phyloP scores from a whole-genome alignment of 2,113 vertebrate genomes.

The Leucoraja erinaceus region DNA sequence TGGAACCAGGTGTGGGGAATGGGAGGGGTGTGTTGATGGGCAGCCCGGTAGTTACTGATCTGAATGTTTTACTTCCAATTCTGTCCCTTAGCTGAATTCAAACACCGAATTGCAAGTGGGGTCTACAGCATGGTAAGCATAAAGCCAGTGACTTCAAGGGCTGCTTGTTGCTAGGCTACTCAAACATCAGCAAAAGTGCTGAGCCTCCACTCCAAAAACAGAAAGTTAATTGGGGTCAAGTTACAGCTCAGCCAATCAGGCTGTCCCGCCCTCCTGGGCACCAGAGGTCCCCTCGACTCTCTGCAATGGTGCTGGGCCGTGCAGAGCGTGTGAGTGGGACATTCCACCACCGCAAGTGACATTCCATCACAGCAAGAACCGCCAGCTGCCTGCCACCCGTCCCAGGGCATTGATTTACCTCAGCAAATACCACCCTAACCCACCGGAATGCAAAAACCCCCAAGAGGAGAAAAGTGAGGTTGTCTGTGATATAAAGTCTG shows the following conservation, averaged over 20 bases:
- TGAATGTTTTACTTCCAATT: not conserved
- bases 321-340: not conserved
- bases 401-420: not conserved
- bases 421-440: too few relatives aligned
- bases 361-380: too few relatives aligned
- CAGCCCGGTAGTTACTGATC: not conserved
- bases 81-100: not conserved
- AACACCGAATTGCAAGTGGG: not conserved
- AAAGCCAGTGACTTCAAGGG: not conserved
- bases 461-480: not conserved
- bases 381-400: not conserved
- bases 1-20: too few relatives aligned
- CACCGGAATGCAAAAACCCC: not conserved
- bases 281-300: not conserved
- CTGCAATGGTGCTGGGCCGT: not conserved
- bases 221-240: not conserved
- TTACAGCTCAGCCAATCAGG: not conserved
- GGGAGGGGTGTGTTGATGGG: too few relatives aligned
- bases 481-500: not conserved
- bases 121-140: not conserved
- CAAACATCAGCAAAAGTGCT: slow-evolving; percentile 30
- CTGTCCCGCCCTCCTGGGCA: not conserved
- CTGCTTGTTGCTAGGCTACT: slow-evolving; percentile 5
- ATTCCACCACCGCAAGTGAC: not conserved
- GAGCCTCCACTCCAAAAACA: not conserved